phyloP scores from a whole-genome alignment of 2,797 vertebrate species.

The Argya squamiceps region DNA sequence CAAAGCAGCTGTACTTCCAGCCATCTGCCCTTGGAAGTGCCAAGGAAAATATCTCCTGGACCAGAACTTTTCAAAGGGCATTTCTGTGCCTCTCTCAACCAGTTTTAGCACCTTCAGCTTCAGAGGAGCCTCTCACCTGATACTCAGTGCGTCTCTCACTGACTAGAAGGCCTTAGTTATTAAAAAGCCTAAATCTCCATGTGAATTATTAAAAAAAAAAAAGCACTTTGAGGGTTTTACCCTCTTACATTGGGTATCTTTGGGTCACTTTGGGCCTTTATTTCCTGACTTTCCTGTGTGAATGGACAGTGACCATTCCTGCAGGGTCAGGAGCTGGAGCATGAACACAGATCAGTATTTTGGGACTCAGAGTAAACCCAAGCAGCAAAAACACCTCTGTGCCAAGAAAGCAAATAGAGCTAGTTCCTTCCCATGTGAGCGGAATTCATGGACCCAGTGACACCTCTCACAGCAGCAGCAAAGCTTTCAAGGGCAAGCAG shows the following conservation, averaged over 20 bases:
- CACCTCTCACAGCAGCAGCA: background rate
- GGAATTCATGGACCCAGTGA: accelerated
- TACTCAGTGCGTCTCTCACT: background rate
- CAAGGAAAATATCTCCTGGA: background rate
- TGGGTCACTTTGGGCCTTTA: background rate
- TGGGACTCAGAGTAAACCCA: background rate
- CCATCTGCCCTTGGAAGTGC: background rate
- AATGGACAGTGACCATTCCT: background rate
- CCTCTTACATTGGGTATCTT: background rate
- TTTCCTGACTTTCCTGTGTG: background rate
- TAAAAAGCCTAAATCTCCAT: background rate
- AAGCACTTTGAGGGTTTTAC: background rate
- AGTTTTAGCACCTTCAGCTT: background rate
- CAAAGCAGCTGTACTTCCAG: accelerated
- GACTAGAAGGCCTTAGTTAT: background rate
- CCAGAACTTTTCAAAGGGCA: background rate
- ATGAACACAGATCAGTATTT: background rate
- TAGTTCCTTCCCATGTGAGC: background rate
- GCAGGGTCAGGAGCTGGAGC: background rate
- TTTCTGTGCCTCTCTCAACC: background rate
- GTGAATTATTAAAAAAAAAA: background rate
- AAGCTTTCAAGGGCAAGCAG: background rate
- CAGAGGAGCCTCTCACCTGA: background rate
- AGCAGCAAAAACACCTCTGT: background rate
- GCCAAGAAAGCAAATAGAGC: background rate